phyloP scores from a whole-genome alignment of 2,888 invertebrate species.

The Kuschelorhynchus macadamiae region DNA sequence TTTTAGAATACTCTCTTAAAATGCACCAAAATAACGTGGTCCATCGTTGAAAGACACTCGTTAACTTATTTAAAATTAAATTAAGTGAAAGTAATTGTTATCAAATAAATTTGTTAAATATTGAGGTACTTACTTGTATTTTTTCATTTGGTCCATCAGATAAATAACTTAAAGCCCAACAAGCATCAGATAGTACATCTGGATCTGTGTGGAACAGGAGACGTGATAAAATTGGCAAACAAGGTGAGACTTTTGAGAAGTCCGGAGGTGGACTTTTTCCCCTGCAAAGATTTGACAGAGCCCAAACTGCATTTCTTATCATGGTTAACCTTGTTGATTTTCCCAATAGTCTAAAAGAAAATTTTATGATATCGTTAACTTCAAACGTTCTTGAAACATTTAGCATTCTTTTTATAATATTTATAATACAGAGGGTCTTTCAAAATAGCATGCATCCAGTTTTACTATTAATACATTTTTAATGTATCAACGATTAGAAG shows the following conservation, averaged over 20 bases:
- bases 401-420: no score
- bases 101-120: no score
- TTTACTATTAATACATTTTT: no score
- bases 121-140: constrained; percentile 80
- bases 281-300: constrained; percentile 95
- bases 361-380: no score
- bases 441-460: no score
- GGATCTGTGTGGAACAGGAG: constrained; percentile 89
- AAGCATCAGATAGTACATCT: constrained; percentile 93
- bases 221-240: constrained; percentile 89
- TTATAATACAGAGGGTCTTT: no score
- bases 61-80: no score
- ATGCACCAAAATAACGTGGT: no score
- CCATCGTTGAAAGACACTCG: no score
- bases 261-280: constrained; percentile 97
- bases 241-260: constrained; percentile 85
- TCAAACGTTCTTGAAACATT: no score
- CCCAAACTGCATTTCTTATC: constrained; percentile 98
- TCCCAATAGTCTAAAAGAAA: constrained; percentile 76
- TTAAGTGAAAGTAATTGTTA: no score
- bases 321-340: constrained; percentile 87
- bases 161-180: constrained; percentile 97
- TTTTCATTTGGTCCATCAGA: constrained; percentile 98
- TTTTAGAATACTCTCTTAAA: no score
- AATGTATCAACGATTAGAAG: background rate